A percentile compares a stretch with the other conserved stretches of the same genome.
Conservation (phyloP, 2,113 vertebrate species). For the Onychostoma macrolepis region DNA sequence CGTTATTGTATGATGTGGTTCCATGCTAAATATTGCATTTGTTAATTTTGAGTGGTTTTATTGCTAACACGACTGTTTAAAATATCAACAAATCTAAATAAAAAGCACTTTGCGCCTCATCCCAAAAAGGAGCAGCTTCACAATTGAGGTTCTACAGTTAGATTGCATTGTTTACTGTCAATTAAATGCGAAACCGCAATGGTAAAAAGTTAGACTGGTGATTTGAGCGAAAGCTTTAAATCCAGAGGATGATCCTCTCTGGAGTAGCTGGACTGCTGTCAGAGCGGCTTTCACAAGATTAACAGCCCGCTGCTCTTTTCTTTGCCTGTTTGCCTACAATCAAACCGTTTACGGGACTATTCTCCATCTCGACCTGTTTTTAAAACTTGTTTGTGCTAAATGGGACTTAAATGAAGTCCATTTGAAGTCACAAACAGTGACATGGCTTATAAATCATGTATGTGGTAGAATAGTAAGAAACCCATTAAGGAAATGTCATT, state of each 20-base stretch:
- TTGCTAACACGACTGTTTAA: neutral
- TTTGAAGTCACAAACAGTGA: neutral
- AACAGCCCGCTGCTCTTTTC: constrained; percentile 74
- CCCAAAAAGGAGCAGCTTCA: neutral
- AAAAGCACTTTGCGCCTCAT: neutral
- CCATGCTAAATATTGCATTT: neutral
- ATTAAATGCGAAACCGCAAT: neutral
- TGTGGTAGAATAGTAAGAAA: neutral
- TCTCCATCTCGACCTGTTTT: neutral
- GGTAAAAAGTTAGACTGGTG: constrained; percentile 28
- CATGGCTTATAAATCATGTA: neutral
- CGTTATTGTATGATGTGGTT: neutral
- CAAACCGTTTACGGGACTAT: neutral
- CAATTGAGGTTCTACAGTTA: neutral
- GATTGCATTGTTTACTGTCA: neutral
- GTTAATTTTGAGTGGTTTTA: neutral
- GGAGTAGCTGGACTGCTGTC: constrained; percentile 64
- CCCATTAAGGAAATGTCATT: neutral
- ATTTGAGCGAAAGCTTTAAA: constrained; percentile 27
- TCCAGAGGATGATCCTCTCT: constrained; percentile 66
- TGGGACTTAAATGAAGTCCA: neutral
- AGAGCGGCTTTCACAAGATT: constrained; percentile 76
- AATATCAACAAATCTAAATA: neutral
- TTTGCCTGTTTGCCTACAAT: constrained; percentile 55
- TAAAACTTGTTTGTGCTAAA: neutral